Conservation (phyloP, 2,888 invertebrate genomes). For the Crepidodera aurea region DNA sequence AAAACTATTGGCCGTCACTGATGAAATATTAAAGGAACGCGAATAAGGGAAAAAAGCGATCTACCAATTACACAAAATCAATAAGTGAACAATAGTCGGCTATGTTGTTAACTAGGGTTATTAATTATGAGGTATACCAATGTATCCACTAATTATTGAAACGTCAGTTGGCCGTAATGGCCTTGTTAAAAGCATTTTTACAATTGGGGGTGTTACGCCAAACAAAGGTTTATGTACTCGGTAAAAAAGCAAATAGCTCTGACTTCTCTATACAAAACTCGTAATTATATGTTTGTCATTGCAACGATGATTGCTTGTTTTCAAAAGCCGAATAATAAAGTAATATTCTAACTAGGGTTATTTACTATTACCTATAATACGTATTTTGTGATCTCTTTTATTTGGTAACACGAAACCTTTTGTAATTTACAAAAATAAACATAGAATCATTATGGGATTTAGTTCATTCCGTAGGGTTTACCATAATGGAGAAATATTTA, state of each 20-base stretch:
- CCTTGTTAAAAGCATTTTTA: slow-evolving; percentile 53
- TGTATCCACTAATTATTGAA: slow-evolving; percentile 49
- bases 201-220: slow-evolving; percentile 50
- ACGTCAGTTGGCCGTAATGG: slow-evolving; percentile 51
- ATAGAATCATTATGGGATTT: slow-evolving; percentile 10
- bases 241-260: slow-evolving; percentile 41
- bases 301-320: slow-evolving; percentile 35
- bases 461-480: too few relatives aligned
- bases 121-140: slow-evolving; percentile 47
- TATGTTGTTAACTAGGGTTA: slow-evolving; percentile 48
- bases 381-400: slow-evolving; percentile 19
- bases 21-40: slow-evolving; percentile 25
- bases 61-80: slow-evolving; percentile 44
- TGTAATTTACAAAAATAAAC: slow-evolving; percentile 12
- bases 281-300: slow-evolving; percentile 37
- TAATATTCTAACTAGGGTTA: slow-evolving; percentile 35
- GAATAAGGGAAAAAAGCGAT: slow-evolving; percentile 29
- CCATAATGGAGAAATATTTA: too few relatives aligned
- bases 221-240: slow-evolving; percentile 47
- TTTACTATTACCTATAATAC: slow-evolving; percentile 23
- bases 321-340: slow-evolving; percentile 31
- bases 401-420: slow-evolving; percentile 16
- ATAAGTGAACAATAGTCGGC: slow-evolving; percentile 45
- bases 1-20: slow-evolving; percentile 19
- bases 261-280: slow-evolving; percentile 37